Evolutionary conservation across 2,113 vertebrate genomes (phyloP), one percentile per base, ranked within the genome.

Genomic region (Abramis brama): DNA sequence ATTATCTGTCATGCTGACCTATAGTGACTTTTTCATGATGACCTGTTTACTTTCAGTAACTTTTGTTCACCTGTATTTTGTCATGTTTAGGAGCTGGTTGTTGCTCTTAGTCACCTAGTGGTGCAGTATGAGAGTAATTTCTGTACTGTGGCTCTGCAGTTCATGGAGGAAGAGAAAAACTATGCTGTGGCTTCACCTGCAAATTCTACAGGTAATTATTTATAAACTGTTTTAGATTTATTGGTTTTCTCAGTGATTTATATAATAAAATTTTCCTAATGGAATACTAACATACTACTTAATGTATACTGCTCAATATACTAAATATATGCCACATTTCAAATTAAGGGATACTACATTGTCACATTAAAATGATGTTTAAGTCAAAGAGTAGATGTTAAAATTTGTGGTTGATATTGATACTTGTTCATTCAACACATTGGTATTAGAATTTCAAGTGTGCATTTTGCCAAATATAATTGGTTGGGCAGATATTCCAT

Each of bases 81-180:
- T 85, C 66, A 76, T 15, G 0, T 83, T 68, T 91, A 99, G 98
- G 98, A 99, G 92, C 95, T 99, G 94, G 97, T 99, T 76, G 98
- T 99, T 55, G 98, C 98, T 9, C 93, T 99, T 83, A 99, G 97
- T 95, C 97, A 99, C 90, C 94, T 99, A 3, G 98, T 99, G 55
- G 96, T 99, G 50, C 98, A 99, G 82, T 99, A 99, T 0, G 98
- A 99, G 90, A 99, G 97, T 91, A 99, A 99, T 85, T 99, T 99
- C 95, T 99, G 98, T 88, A 99, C 98, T 0, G 98, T 99, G 12
- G 98, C 98, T 39, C 93, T 99, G 84, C 98, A 99, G 92, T 99
- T 99, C 91, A 99, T 99, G 90, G 98, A 99, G 30, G 98, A 99
- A 89, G 98, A 99, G 90, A 99, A 98, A 94, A 99, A 97, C 93